Evolutionary conservation across 2,113 vertebrate species (phyloP).

Genomic region (Muntiacus reevesi): DNA sequence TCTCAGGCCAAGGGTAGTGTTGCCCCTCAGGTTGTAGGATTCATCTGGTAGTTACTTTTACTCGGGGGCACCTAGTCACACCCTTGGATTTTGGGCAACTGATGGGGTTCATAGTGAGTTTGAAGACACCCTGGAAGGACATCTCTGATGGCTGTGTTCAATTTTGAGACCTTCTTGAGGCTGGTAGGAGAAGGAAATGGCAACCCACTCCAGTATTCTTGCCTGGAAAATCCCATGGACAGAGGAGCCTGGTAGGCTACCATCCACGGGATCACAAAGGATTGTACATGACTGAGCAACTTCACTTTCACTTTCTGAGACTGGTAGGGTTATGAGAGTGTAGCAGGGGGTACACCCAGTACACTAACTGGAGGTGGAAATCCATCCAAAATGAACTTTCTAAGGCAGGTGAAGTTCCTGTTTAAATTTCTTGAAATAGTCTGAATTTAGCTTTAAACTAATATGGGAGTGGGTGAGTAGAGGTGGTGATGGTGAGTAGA

Average conservation of each 20-base stretch:
- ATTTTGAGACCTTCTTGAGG: background rate
- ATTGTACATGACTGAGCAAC: background rate
- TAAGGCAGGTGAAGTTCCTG: background rate
- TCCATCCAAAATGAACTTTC: background rate
- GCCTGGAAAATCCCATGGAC: background rate
- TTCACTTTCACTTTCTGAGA: background rate
- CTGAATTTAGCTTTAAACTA: background rate
- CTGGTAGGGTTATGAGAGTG: background rate
- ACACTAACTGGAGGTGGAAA: background rate
- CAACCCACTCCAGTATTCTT: background rate
- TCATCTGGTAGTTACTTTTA: background rate
- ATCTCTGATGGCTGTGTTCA: background rate
- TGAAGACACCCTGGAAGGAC: background rate
- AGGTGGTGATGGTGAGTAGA: background rate
- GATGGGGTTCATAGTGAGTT: background rate
- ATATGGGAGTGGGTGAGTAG: background rate
- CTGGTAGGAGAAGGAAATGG: background rate
- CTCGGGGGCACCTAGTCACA: background rate
- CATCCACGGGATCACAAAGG: background rate
- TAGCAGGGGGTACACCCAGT: background rate
- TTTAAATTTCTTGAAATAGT: background rate
- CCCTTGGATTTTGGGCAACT: background rate
- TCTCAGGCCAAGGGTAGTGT: background rate
- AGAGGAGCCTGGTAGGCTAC: background rate
- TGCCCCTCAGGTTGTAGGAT: background rate